These are phyloP conservation scores for Ichneumoninae sp. DNA, from an alignment of 2,888 invertebrate species.

Conservation along the genomic window DNA sequence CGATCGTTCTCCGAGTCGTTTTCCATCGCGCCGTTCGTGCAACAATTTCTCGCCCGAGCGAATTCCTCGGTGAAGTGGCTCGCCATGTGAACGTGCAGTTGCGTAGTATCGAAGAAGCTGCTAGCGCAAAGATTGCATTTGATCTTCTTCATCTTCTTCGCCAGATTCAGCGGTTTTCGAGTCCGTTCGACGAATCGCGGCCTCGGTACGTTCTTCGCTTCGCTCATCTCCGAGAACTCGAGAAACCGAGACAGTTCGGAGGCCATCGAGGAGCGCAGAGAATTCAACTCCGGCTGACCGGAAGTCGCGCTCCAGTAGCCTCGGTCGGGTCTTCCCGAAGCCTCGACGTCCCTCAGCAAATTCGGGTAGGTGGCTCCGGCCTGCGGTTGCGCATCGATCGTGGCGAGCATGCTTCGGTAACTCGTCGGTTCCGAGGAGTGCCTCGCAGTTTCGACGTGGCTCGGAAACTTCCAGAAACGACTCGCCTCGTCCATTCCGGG, in stretches of 20 bases:
- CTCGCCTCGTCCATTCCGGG: neutral
- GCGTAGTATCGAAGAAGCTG: neutral
- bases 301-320: neutral
- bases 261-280: neutral
- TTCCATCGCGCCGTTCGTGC: neutral
- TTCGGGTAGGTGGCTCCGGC: too few relatives aligned
- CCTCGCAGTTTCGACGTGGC: too few relatives aligned
- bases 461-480: neutral
- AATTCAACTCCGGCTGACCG: neutral
- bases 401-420: too few relatives aligned
- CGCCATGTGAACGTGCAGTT: conserved; percentile 54
- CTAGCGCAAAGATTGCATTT: conserved; percentile 26
- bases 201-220: neutral
- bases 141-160: neutral
- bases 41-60: neutral
- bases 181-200: neutral
- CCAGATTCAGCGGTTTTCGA: neutral
- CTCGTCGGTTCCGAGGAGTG: too few relatives aligned
- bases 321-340: neutral
- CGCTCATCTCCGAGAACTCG: neutral
- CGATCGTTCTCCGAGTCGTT: neutral
- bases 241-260: neutral
- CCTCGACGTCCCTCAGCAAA: too few relatives aligned
- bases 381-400: too few relatives aligned
- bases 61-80: conserved; percentile 39